Evolutionary conservation across 2,888 invertebrate genomes (phyloP).

Genomic region (Ormyrus rosae): DNA sequence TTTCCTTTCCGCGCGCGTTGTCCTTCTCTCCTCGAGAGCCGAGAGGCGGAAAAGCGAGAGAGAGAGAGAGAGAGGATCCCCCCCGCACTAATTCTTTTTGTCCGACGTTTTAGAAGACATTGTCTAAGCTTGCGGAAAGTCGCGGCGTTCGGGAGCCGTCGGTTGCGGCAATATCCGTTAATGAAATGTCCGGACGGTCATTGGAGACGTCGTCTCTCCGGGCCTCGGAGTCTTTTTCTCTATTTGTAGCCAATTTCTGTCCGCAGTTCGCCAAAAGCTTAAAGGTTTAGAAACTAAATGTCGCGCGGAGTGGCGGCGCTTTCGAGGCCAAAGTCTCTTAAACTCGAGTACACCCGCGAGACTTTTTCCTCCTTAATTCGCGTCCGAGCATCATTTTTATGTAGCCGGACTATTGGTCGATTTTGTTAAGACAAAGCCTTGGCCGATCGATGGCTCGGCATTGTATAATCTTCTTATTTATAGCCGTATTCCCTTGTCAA

Average conservation of each 20-base stretch:
- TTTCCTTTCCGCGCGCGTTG: neutral
- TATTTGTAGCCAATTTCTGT: conserved; percentile 67
- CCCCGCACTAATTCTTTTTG: conserved; percentile 18
- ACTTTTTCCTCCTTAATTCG: neutral
- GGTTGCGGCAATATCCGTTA: conserved; percentile 64
- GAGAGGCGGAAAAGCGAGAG: too few species aligned
- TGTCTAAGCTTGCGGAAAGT: conserved; percentile 48
- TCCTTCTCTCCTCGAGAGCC: neutral
- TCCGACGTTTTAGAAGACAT: conserved; percentile 16
- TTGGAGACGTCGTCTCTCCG: conserved; percentile 34
- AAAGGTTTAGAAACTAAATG: conserved; percentile 50
- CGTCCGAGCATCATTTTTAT: neutral
- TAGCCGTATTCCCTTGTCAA: too few species aligned
- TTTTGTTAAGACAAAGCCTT: too few species aligned
- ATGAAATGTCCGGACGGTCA: conserved; percentile 63
- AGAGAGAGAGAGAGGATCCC: too few species aligned
- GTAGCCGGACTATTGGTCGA: neutral
- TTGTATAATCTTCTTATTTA: too few species aligned
- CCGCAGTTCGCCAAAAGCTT: conserved; percentile 48
- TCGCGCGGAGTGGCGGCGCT: conserved; percentile 11
- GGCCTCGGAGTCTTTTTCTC: conserved; percentile 58
- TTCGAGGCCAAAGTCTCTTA: conserved; percentile 6
- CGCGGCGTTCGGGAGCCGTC: conserved; percentile 44
- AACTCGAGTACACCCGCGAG: conserved; percentile 8
- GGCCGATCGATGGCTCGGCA: too few species aligned